These are phyloP conservation scores for Phasianus colchicus DNA, from an alignment of 2,113 vertebrate species.

Conservation along the genomic window DNA sequence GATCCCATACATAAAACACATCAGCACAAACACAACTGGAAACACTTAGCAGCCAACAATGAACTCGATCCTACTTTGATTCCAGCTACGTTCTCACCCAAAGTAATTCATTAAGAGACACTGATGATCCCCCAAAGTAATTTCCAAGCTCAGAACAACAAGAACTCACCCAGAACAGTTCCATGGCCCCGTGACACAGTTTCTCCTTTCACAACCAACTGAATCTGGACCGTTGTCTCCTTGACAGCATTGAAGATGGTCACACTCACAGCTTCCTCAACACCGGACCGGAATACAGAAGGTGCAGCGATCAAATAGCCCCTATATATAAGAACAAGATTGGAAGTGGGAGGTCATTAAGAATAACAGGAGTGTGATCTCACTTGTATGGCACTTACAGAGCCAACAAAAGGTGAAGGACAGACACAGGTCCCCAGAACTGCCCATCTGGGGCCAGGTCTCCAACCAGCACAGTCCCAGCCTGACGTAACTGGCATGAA, in stretches of 20 bases:
- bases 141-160: not conserved
- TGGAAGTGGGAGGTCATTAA: not conserved
- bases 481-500: not conserved
- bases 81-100: not conserved
- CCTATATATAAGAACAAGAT: constrained; percentile 65
- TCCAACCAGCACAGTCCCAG: not conserved
- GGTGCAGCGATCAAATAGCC: constrained; percentile 90
- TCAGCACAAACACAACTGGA: not conserved
- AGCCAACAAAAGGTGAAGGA: not conserved
- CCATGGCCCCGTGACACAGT: constrained; percentile 82
- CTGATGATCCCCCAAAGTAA: fast-evolving
- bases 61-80: not conserved
- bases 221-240: constrained; percentile 88
- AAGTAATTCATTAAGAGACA: not conserved
- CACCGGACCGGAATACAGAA: constrained; percentile 88
- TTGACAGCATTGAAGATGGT: constrained; percentile 88
- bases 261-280: constrained; percentile 89
- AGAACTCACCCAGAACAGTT: constrained; percentile 83
- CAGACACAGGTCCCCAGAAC: not conserved
- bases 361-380: not conserved
- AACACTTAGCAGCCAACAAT: not conserved
- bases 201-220: constrained; percentile 89
- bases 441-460: not conserved
- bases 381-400: not conserved
- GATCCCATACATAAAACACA: not conserved